Evolutionary conservation across 2,888 invertebrate genomes (phyloP).

Genomic region (Ceraclea dissimilis): DNA sequence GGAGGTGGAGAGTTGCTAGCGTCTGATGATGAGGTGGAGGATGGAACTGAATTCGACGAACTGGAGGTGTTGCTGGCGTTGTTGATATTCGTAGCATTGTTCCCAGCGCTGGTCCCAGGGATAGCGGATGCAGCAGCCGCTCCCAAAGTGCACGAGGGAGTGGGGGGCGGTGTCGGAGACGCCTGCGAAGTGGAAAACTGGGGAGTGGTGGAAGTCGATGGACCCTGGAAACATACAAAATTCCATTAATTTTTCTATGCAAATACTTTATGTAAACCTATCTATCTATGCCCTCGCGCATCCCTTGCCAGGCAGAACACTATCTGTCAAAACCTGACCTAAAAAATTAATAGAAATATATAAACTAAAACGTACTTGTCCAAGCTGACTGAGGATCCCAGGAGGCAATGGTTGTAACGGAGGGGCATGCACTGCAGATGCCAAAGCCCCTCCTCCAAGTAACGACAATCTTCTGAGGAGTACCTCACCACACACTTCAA

Average conservation of each 20-base stretch:
- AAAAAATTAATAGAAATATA: no score
- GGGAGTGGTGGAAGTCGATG: slow-evolving; percentile 35
- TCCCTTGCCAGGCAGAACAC: no score
- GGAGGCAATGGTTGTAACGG: slow-evolving; percentile 35
- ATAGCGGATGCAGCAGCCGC: background rate
- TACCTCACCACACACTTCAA: slow-evolving; percentile 72
- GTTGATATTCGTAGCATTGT: background rate
- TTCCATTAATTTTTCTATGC: background rate
- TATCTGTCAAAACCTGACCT: no score
- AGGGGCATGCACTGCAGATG: slow-evolving; percentile 43
- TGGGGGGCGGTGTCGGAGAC: slow-evolving; percentile 43
- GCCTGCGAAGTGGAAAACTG: slow-evolving; percentile 41
- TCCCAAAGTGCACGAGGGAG: background rate
- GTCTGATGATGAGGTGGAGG: background rate
- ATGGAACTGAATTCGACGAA: background rate
- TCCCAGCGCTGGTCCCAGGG: background rate
- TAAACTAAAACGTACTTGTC: background rate
- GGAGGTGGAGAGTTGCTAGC: slow-evolving; percentile 3
- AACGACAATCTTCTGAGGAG: slow-evolving; percentile 62
- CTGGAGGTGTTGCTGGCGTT: background rate
- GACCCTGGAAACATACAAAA: background rate
- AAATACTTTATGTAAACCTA: no score
- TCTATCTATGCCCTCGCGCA: no score
- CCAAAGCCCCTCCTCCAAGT: slow-evolving; percentile 55
- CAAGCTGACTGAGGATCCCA: slow-evolving; percentile 23